Evolutionary conservation across 1,140 invertebrate species (phyloP).

Genomic region (Eueides isabella): DNA sequence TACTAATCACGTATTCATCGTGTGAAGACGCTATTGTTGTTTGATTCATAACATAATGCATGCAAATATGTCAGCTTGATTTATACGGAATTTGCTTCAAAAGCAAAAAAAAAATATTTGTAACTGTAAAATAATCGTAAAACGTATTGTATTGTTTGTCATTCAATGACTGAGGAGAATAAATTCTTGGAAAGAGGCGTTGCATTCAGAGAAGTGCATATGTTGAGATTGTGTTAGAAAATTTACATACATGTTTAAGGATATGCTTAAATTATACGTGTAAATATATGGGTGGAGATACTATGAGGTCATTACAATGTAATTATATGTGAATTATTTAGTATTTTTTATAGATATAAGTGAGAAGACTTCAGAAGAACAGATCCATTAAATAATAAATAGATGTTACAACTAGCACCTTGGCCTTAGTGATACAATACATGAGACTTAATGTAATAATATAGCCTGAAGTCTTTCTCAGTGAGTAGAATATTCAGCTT

Average conservation of each 20-base stretch:
- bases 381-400: too few species aligned
- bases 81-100: constrained; percentile 43
- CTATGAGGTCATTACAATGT: not conserved
- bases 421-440: too few species aligned
- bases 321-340: not conserved
- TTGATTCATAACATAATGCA: constrained; percentile 71
- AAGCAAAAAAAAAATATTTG: constrained; percentile 6
- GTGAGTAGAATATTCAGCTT: too few species aligned
- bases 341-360: too few species aligned
- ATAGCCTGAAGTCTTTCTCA: too few species aligned
- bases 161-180: constrained; percentile 18
- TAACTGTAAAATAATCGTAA: constrained; percentile 33
- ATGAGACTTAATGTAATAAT: too few species aligned
- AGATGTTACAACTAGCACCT: too few species aligned
- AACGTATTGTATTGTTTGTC: constrained; percentile 14
- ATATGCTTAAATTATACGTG: not conserved
- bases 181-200: constrained; percentile 31
- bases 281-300: not conserved
- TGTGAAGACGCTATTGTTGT: constrained; percentile 65
- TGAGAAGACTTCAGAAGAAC: too few species aligned
- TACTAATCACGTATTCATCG: constrained; percentile 55
- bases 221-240: not conserved
- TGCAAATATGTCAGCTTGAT: constrained; percentile 60
- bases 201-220: constrained; percentile 25
- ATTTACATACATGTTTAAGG: constrained; percentile 8